phyloP scores from a whole-genome alignment of 2,888 invertebrate genomes.

The Pycnomerus fuliginosus region DNA sequence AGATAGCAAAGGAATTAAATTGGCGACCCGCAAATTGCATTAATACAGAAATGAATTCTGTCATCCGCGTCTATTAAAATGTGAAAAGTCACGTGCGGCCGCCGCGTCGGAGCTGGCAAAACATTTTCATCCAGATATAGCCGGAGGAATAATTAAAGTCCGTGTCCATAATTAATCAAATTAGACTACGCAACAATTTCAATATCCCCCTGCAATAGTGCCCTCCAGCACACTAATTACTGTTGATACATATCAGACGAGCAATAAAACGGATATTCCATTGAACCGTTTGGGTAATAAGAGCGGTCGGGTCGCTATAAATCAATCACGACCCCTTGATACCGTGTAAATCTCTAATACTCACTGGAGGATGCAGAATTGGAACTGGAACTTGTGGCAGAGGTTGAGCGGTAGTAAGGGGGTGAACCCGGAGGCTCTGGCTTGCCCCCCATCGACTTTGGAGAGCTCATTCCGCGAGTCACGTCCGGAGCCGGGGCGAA shows the following conservation, averaged over 20 bases:
- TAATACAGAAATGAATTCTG: too few species aligned
- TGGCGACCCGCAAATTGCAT: too few species aligned
- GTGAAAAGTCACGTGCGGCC: too few species aligned
- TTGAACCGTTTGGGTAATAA: conserved; percentile 19
- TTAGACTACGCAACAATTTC: conserved; percentile 17
- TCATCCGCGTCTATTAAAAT: too few species aligned
- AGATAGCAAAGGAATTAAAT: too few species aligned
- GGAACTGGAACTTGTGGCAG: conserved; percentile 60
- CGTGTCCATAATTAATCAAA: conserved; percentile 8
- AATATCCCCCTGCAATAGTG: conserved; percentile 7
- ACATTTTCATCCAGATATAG: not conserved
- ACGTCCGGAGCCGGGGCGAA: conserved; percentile 62
- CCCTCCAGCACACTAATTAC: conserved; percentile 18
- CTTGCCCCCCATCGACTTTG: conserved; percentile 44
- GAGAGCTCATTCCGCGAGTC: conserved; percentile 52
- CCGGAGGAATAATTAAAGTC: not conserved
- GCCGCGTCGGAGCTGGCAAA: too few species aligned
- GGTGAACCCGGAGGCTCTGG: conserved; percentile 49
- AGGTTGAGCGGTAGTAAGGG: conserved; percentile 57
- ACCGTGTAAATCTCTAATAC: conserved; percentile 36
- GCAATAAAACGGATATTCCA: conserved; percentile 21
- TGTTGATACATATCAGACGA: conserved; percentile 19
- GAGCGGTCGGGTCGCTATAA: conserved; percentile 13
- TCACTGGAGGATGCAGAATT: conserved; percentile 64
- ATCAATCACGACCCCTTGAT: conserved; percentile 16